Conservation (phyloP, 1,140 invertebrate species). For the Brachionus koreanus region DNA sequence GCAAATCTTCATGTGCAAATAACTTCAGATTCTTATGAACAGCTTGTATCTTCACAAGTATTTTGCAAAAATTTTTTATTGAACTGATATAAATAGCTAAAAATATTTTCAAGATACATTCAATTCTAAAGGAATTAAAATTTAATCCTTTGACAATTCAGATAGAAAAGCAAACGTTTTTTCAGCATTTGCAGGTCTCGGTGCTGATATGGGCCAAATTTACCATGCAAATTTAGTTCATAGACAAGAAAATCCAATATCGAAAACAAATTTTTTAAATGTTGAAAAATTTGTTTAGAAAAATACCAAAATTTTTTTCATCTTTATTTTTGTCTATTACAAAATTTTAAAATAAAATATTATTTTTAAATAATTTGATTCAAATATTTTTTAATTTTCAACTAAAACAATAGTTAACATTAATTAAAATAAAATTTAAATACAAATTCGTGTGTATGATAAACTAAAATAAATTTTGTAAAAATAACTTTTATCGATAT, state of each 20-base stretch:
- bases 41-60: slow-evolving; percentile 54
- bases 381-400: no score
- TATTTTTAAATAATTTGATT: no score
- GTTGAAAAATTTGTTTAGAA: slow-evolving; percentile 37
- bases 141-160: slow-evolving; percentile 55
- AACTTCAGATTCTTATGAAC: slow-evolving; percentile 56
- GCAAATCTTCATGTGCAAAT: slow-evolving; percentile 59
- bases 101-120: slow-evolving; percentile 47
- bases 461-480: no score
- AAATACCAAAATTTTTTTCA: neutral
- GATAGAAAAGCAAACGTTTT: slow-evolving; percentile 58
- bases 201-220: slow-evolving; percentile 50
- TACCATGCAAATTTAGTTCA: neutral
- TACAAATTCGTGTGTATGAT: no score
- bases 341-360: neutral
- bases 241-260: neutral
- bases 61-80: neutral
- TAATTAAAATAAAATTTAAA: no score
- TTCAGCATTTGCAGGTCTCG: slow-evolving; percentile 57
- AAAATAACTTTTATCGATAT: no score
- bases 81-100: neutral
- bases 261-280: slow-evolving; percentile 19
- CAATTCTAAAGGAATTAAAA: slow-evolving; percentile 56
- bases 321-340: neutral
- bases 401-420: no score